These are phyloP conservation scores for Peromyscus maniculatus DNA, from an alignment of 2,113 vertebrate genomes.

Conservation along the genomic window DNA sequence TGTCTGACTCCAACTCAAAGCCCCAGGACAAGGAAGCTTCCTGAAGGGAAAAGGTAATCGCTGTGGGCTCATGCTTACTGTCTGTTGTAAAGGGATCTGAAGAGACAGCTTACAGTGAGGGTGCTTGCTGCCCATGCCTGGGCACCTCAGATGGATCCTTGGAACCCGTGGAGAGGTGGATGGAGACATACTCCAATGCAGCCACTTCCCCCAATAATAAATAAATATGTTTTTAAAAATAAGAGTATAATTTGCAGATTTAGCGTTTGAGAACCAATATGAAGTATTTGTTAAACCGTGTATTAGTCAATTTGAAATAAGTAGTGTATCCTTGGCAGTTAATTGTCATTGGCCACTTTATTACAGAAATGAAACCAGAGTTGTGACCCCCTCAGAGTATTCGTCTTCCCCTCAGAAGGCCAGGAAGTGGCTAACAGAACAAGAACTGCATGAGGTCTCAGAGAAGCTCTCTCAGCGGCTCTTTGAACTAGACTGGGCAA, in stretches of 20 bases:
- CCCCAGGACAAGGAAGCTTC: conserved; percentile 58
- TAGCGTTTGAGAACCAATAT: conserved; percentile 1
- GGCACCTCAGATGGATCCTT: too few relatives aligned
- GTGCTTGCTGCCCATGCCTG: background rate
- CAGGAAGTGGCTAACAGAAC: conserved; percentile 87
- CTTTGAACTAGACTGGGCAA: conserved; percentile 92
- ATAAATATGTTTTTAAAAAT: background rate
- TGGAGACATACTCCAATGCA: background rate
- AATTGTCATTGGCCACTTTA: conserved; percentile 41
- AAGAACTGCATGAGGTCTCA: conserved; percentile 91
- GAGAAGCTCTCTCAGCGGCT: conserved; percentile 92
- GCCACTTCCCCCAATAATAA: background rate
- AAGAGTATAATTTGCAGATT: background rate
- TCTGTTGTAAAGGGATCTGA: conserved; percentile 6
- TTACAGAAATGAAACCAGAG: conserved; percentile 69
- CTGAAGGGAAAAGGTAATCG: conserved; percentile 81
- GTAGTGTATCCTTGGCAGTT: background rate
- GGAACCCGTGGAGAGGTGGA: background rate
- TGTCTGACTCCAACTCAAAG: background rate
- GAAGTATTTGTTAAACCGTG: conserved; percentile 15
- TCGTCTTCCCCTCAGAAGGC: conserved; percentile 83
- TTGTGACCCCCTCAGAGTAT: conserved; percentile 75
- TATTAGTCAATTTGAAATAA: conserved; percentile 51
- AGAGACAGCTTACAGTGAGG: background rate
- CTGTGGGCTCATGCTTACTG: background rate